Conservation (phyloP, 2,113 vertebrate genomes). For the Oncorhynchus tshawytscha region DNA sequence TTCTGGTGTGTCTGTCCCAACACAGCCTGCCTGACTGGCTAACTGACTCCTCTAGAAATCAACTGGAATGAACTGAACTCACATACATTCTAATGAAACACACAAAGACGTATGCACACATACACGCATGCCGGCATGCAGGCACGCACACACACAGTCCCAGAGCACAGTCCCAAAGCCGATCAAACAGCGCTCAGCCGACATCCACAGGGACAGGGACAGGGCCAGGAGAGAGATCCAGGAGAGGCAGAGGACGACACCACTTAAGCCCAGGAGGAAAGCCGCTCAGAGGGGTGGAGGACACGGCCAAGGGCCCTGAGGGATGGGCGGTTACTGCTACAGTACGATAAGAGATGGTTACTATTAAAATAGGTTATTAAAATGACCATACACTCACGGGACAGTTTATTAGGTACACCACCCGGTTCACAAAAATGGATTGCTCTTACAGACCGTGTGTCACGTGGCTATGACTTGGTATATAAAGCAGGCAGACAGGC, state of each 20-base stretch:
- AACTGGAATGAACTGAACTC: neutral
- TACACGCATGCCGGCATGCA: neutral
- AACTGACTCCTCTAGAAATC: no score
- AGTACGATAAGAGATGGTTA: neutral
- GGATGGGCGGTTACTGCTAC: neutral
- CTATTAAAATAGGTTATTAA: neutral
- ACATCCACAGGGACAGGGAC: conserved; percentile 1
- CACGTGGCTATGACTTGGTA: no score
- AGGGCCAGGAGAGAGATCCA: conserved; percentile 1
- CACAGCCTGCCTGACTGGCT: no score
- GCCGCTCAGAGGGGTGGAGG: conserved; percentile 20
- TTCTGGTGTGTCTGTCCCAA: no score
- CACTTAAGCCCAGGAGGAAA: conserved; percentile 1
- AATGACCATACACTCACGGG: neutral
- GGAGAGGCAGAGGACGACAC: conserved; percentile 35
- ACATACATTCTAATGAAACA: neutral
- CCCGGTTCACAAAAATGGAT: no score
- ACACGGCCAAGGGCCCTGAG: conserved; percentile 4
- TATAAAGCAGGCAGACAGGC: no score
- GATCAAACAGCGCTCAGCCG: conserved; percentile 4
- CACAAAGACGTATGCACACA: neutral
- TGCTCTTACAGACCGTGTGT: no score
- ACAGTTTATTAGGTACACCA: no score
- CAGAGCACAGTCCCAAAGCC: conserved; percentile 4
- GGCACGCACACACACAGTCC: neutral